These are phyloP conservation scores for Tetranychus truncatus DNA, from an alignment of 2,888 invertebrate genomes.

Conservation along the genomic window DNA sequence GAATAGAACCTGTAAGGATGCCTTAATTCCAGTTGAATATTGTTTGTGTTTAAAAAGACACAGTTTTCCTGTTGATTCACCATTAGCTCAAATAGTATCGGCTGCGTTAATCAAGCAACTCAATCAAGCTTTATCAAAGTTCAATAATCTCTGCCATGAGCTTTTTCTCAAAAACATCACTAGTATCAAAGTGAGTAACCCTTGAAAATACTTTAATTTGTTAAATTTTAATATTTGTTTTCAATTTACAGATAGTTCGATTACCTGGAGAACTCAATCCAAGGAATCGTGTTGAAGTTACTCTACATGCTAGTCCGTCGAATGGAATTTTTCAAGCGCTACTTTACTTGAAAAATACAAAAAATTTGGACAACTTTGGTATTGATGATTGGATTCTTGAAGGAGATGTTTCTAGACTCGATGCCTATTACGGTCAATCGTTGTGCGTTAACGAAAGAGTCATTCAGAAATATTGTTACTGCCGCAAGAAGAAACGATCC, in stretches of 20 bases:
- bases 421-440: background rate
- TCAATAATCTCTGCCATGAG: background rate
- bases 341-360: background rate
- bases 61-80: background rate
- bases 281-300: background rate
- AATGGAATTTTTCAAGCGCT: background rate
- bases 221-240: too few species aligned
- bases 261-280: background rate
- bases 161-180: background rate
- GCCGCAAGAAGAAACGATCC: background rate
- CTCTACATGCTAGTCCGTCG: background rate
- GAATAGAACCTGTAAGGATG: conserved; percentile 53
- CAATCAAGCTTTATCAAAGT: background rate
- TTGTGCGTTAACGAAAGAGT: background rate
- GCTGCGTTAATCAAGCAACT: background rate
- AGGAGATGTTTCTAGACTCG: background rate
- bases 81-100: background rate
- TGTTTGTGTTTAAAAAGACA: conserved; percentile 47
- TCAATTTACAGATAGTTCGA: too few species aligned
- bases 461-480: background rate
- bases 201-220: too few species aligned
- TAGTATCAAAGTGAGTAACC: background rate
- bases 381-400: background rate
- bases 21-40: conserved; percentile 55
- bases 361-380: background rate